Evolutionary conservation across 2,113 vertebrate genomes (phyloP), one percentile per base, ranked within the genome.

Genomic region (Albula goreensis): DNA sequence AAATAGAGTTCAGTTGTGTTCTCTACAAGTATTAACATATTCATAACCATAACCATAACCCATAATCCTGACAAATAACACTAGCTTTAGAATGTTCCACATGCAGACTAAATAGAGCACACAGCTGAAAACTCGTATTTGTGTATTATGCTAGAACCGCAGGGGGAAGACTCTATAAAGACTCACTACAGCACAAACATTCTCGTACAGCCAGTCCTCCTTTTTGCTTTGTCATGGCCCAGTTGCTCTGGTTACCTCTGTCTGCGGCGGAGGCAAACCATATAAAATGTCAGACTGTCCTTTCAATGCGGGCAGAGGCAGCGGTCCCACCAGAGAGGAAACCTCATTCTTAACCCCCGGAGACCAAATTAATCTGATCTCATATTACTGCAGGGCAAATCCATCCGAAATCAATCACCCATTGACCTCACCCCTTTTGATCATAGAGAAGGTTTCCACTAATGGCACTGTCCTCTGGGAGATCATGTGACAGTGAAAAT

Each of bases 401-500:
- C 70, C 70, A 74, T 74, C n/a, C 31, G 70, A 74, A 74, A 74
- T 74, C 70, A 74, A 74, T 74, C 10, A n/a, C 70, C 70, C n/a
- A 74, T 74, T 74, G 70, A 74, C n/a, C 70, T 74, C 70, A 74
- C 70, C n/a, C 70, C 70, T 74, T 74, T 74, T 74, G 70, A 74
- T 74, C 31, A 74, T 22, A 31, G 70, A 9, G 70, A 31, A 31
- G 70, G 70, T 74, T 74, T 74, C 70, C 70, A 74, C 70, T 74
- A 74, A 74, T 74, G 70, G 70, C n/a, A 31, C n/a, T 74, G 22
- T 74, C 70, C 70, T 25, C 0, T 74, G 70, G 70, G 70, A 74
- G 70, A 74, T 74, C 10, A 25, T 22, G 70, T 74, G n/a, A 74
- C 70, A 74, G 22, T 74, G 9, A 74, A n/a, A 74, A 74, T n/a